Evolutionary conservation across 2,113 vertebrate genomes (phyloP), one percentile per base, ranked within the genome.

Genomic region (Lepus europaeus): DNA sequence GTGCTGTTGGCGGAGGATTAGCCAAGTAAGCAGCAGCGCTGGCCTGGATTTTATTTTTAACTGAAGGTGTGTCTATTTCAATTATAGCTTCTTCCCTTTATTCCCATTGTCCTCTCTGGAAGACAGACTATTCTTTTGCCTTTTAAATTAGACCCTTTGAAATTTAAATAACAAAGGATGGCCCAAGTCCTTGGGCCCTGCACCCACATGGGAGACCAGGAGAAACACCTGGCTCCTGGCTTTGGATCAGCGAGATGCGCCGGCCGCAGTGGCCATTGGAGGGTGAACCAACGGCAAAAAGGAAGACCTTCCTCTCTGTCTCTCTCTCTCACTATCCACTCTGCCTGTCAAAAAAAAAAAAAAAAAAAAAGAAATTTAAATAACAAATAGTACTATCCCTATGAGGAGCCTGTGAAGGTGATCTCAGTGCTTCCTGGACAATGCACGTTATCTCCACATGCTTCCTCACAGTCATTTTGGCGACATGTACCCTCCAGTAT

Each of bases 31-130:
- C 45, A 6, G 45, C 6, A 6, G 45, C 6, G 45, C 45, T 7
- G 6, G 59, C 33, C 56, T 49, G 61, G 23, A 39, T 53, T 61
- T 83, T 88, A 25, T 61, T 83, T 87, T 78, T 49, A 64, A 73
- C 51, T 90, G 63, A 79, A 59, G 45, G 88, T 8, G 39, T 89
- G n/a, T 77, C 27, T 82, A 10, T 77, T 94, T 92, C 81, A 88
- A 80, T 61, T 76, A 19, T 36, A 23, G 12, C 36, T 13, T 73
- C 31, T 51, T 87, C 31, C 81, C 70, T 68, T 80, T 70, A 91
- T 76, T 82, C 49, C 39, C 77, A 39, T 22, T 61, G 5, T 93
- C 69, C 1, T 72, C 53, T 76, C 61, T 89, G 31, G 20, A 64
- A 89, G 49, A 70, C 73, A 85, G 27, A 76, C 29, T 51, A 25